A percentile compares a stretch with the other conserved stretches of the same genome.
Conservation (phyloP, 1,140 invertebrate genomes). For the Cyclargus thomasi region DNA sequence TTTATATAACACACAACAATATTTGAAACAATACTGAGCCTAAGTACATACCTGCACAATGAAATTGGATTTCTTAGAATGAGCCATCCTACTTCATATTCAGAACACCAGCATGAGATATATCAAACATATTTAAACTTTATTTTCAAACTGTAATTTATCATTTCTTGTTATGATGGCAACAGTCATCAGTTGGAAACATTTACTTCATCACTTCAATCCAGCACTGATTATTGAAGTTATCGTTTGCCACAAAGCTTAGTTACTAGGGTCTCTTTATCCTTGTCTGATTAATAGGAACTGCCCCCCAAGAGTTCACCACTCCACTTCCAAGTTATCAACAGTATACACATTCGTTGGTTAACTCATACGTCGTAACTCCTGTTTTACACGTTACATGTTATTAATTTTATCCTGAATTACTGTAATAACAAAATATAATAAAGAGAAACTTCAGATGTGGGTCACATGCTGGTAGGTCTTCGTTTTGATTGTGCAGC, state of each 20-base stretch:
- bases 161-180: background rate
- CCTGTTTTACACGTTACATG: conserved; percentile 18
- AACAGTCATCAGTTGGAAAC: background rate
- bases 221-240: background rate
- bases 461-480: conserved; percentile 78
- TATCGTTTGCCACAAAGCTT: background rate
- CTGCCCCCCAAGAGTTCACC: conserved; percentile 1
- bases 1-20: no score
- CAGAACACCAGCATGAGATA: conserved; percentile 33
- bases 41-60: conserved; percentile 73
- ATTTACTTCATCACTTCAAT: background rate
- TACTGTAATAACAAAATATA: conserved; percentile 41
- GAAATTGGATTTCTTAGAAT: conserved; percentile 75
- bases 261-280: background rate
- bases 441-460: conserved; percentile 75
- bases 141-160: conserved; percentile 7
- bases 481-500: conserved; percentile 35
- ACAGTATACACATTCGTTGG: background rate
- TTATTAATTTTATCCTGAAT: conserved; percentile 19
- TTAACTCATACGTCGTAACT: background rate
- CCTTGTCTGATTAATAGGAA: background rate
- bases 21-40: no score
- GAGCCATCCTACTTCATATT: conserved; percentile 73
- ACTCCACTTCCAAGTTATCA: background rate
- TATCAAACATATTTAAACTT: conserved; percentile 14